phyloP scores from a whole-genome alignment of 2,888 invertebrate species.

The Lasius fuliginosus region DNA sequence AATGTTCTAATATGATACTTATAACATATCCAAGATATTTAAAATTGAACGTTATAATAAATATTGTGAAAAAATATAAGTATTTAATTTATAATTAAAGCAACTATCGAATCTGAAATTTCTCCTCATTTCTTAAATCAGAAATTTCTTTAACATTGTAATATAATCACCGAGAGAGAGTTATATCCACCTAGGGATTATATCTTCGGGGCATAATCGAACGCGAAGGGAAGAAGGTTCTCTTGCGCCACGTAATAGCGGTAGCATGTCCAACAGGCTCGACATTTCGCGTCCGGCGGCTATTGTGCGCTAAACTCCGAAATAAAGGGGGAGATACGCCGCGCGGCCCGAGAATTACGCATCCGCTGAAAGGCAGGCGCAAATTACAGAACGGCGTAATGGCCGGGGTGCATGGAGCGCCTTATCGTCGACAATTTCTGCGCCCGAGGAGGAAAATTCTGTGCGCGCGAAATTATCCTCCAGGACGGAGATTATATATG shows the following conservation, averaged over 20 bases:
- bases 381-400: constrained; percentile 54
- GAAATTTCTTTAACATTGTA: constrained; percentile 13
- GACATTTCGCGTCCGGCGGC: constrained; percentile 49
- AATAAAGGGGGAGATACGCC: constrained; percentile 55
- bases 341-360: constrained; percentile 48
- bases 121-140: neutral
- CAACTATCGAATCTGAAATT: too few species aligned
- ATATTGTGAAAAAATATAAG: neutral
- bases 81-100: neutral
- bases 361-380: constrained; percentile 59
- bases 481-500: constrained; percentile 31
- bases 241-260: constrained; percentile 44
- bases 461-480: constrained; percentile 43
- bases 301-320: constrained; percentile 57
- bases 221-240: constrained; percentile 16
- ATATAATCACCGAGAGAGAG: constrained; percentile 12
- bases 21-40: neutral
- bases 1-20: neutral
- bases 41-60: neutral
- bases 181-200: constrained; percentile 15
- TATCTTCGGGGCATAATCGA: constrained; percentile 32
- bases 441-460: constrained; percentile 46
- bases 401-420: constrained; percentile 41
- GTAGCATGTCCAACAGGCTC: constrained; percentile 46
- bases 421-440: constrained; percentile 54